Percentiles rank a stretch among this genome's conserved stretches.
phyloP scores from a whole-genome alignment of 2,888 invertebrate species.

The Dioctria linearis region DNA sequence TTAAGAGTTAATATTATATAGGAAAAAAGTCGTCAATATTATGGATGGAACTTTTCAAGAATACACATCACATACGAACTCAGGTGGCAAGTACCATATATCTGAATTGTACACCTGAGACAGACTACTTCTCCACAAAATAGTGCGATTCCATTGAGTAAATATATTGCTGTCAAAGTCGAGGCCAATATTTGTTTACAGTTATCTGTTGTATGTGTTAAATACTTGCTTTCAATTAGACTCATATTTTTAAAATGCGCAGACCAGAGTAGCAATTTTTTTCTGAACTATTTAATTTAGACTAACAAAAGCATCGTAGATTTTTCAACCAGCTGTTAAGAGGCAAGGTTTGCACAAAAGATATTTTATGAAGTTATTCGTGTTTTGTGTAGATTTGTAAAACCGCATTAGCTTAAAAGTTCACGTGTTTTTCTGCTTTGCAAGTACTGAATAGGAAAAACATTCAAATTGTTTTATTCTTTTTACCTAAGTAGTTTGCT shows the following conservation, averaged over 20 bases:
- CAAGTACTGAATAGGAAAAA: no score
- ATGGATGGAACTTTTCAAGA: neutral
- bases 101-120: slow-evolving; percentile 6
- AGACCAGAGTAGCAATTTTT: slow-evolving; percentile 20
- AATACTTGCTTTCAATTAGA: slow-evolving; percentile 46
- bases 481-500: no score
- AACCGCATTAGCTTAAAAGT: no score
- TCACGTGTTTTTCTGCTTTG: no score
- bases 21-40: slow-evolving; percentile 10
- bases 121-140: neutral
- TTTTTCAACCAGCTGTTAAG: neutral
- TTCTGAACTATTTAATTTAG: slow-evolving; percentile 24
- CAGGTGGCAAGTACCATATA: neutral
- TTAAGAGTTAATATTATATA: neutral
- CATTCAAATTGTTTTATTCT: no score
- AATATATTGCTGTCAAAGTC: slow-evolving; percentile 49
- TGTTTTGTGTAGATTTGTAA: no score
- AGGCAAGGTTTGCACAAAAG: neutral
- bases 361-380: no score
- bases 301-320: slow-evolving; percentile 29
- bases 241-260: slow-evolving; percentile 31
- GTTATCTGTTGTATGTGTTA: slow-evolving; percentile 21
- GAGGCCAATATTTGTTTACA: slow-evolving; percentile 40
- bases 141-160: slow-evolving; percentile 40
- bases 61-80: neutral